Percentiles rank a stretch among this genome's conserved stretches.
These are phyloP conservation scores for Cetoscarus ocellatus DNA, from an alignment of 2,797 vertebrate species.

Conservation along the genomic window DNA sequence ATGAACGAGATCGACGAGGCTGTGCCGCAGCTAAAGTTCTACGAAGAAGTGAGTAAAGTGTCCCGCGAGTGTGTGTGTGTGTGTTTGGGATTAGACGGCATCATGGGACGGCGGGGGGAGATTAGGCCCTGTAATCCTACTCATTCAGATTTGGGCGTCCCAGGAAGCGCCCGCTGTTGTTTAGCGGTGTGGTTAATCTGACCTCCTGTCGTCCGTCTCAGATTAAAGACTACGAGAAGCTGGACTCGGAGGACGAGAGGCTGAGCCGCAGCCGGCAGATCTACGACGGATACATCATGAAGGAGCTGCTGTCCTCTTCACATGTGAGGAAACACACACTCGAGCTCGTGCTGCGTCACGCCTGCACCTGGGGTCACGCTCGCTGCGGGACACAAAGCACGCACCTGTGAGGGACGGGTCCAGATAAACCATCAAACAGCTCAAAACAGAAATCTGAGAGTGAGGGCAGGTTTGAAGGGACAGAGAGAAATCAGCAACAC, in stretches of 20 bases:
- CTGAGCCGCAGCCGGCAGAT: conserved; percentile 92
- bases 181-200: not conserved
- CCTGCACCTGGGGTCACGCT: not conserved
- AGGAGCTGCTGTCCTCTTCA: conserved; percentile 96
- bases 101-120: conserved; percentile 23
- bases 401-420: not conserved
- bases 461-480: no score
- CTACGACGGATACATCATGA: conserved; percentile 97
- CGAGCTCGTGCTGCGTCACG: conserved; percentile 9
- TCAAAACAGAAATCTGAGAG: not conserved
- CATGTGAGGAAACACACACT: conserved; percentile 84
- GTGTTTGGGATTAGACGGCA: conserved; percentile 31
- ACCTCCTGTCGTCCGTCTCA: conserved; percentile 65
- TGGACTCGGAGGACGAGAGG: conserved; percentile 94
- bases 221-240: conserved; percentile 98
- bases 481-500: no score
- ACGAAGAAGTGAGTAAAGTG: conserved; percentile 90
- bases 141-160: conserved; percentile 35
- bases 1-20: conserved; percentile 95
- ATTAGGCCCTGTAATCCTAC: conserved; percentile 63
- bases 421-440: not conserved
- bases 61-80: no score
- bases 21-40: conserved; percentile 97
- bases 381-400: not conserved
- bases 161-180: conserved; percentile 23